Conservation (phyloP, 2,797 vertebrate species). For the Sitta carolinensis region DNA sequence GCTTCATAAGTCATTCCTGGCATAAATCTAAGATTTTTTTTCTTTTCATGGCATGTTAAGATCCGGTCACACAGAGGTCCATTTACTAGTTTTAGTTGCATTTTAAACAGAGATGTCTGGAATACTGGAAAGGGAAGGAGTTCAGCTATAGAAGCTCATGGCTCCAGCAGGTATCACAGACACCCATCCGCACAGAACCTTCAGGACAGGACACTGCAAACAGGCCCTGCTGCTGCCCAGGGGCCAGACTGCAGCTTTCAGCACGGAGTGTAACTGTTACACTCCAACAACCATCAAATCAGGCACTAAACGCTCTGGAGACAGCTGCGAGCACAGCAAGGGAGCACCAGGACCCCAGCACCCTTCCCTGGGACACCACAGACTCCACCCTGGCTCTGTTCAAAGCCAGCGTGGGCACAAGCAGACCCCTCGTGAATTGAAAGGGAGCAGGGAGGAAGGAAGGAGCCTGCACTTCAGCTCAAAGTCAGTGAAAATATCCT, state of each 20-base stretch:
- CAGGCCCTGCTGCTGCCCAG: fast-evolving
- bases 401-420: background rate
- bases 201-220: background rate
- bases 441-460: fast-evolving
- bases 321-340: background rate
- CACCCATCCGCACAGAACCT: background rate
- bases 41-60: background rate
- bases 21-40: background rate
- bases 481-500: background rate
- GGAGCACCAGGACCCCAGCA: background rate
- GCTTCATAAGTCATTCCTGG: background rate
- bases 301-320: background rate
- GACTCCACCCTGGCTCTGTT: background rate
- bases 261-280: background rate
- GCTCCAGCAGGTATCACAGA: background rate
- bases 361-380: background rate
- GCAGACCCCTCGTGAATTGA: background rate
- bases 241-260: background rate
- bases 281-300: fast-evolving
- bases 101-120: background rate
- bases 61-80: background rate
- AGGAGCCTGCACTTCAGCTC: background rate
- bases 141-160: background rate
- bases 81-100: background rate
- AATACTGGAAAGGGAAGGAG: background rate